Evolutionary conservation across 1,140 invertebrate genomes (phyloP).

Genomic region (Ceratina japonica): DNA sequence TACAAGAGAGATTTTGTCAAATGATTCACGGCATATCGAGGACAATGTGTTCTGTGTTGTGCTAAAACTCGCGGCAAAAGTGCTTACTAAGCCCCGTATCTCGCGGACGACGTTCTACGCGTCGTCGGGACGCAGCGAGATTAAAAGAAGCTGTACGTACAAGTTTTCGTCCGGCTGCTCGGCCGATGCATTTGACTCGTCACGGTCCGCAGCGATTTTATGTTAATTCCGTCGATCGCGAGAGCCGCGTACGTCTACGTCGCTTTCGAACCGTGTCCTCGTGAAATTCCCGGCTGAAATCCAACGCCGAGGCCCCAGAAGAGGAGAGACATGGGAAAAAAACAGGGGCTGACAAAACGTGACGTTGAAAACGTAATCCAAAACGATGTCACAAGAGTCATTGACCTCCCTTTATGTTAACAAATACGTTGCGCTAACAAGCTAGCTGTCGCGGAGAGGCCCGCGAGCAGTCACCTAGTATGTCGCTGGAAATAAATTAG

Average conservation of each 20-base stretch:
- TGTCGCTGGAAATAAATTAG: conserved; percentile 76
- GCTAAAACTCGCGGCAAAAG: background rate
- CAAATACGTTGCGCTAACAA: conserved; percentile 73
- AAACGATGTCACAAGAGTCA: conserved; percentile 67
- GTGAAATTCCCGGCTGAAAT: conserved; percentile 2
- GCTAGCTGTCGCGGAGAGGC: conserved; percentile 62
- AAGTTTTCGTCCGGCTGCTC: too few relatives aligned
- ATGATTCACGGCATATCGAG: background rate
- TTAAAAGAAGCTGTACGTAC: background rate
- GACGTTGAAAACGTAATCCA: conserved; percentile 51
- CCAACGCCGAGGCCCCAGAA: background rate
- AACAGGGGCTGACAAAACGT: conserved; percentile 26
- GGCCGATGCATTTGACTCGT: background rate
- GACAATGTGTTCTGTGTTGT: background rate
- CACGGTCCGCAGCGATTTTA: background rate
- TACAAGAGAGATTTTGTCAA: background rate
- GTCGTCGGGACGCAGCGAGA: background rate
- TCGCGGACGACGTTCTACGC: too few relatives aligned
- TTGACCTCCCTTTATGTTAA: conserved; percentile 73
- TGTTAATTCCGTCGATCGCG: background rate
- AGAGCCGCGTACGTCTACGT: background rate
- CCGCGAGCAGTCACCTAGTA: conserved; percentile 66
- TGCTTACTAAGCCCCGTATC: background rate
- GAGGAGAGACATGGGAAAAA: too few relatives aligned
- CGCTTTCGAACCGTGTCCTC: background rate